Evolutionary conservation across 2,888 invertebrate genomes (phyloP), one percentile per base, ranked within the genome.

Genomic region (Aphodius sticticus): DNA sequence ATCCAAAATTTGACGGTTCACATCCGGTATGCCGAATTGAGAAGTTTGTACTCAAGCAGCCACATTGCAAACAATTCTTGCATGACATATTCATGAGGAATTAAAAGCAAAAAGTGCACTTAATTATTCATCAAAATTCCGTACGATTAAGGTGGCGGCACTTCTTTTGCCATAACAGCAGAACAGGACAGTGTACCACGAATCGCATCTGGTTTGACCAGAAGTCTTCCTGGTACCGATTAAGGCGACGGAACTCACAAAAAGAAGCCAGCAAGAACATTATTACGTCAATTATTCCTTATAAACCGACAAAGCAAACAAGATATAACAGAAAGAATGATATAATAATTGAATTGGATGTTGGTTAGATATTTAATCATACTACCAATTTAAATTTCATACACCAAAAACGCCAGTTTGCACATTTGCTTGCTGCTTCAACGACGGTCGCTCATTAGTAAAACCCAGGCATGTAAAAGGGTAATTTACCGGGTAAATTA

Each of bases 81-180:
- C 26, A 74, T 74, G 74, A 74, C 74, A 74, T 74, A 74, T 26
- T 74, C 26, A 74, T 35, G 35, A n/a, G 15, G n/a, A 35, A 74
- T 74, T 74, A 74, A 53, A 53, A 74, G 36, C 37, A 7, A 74
- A 74, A 74, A 74, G 53, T 7, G 53, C 37, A 36, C 35, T 74
- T 74, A 74, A 74, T 74, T 74, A 74, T 74, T 74, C 74, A 74
- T 74, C 74, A 74, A 74, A 74, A 74, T 74, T 74, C 74, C 35
- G 53, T 74, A n/a, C 26, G 74, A 35, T 36, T 36, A n/a, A 16
- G 35, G 36, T 9, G n/a, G 35, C 74, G 9, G 74, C 36, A 26
- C 74, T 74, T 74, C 35, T 37, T 35, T 35, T 37, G 74, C 53
- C 53, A 7, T 0, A 12, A 53, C 53, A 53, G 12, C 26, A 26